Evolutionary conservation across 2,113 vertebrate genomes (phyloP).

Genomic region (Corythoichthys intestinalis): DNA sequence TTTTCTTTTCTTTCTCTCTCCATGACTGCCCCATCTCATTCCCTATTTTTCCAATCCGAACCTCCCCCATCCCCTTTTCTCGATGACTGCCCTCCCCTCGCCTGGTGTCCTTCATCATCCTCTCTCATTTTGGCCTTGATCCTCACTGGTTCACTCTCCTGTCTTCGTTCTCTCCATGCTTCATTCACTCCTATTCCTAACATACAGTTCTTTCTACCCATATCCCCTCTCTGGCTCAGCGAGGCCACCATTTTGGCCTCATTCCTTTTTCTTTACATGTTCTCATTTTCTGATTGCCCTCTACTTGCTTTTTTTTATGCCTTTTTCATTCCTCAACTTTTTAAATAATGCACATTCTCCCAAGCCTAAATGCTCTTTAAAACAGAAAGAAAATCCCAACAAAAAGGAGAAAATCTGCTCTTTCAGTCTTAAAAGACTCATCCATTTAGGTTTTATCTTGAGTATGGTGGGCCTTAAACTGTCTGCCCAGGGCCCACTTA

Average conservation of each 20-base stretch:
- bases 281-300: constrained; percentile 5
- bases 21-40: constrained; percentile 37
- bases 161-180: constrained; percentile 10
- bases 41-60: constrained; percentile 34
- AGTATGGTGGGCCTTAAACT: constrained; percentile 43
- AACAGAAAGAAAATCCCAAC: constrained; percentile 36
- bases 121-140: constrained; percentile 33
- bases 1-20: constrained; percentile 31
- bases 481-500: constrained; percentile 17
- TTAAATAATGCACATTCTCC: constrained; percentile 20
- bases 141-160: constrained; percentile 12
- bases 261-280: not conserved
- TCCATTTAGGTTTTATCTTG: constrained; percentile 44
- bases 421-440: constrained; percentile 24
- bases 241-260: constrained; percentile 3
- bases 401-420: constrained; percentile 32
- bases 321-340: constrained; percentile 24
- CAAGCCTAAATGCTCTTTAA: constrained; percentile 20
- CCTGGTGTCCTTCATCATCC: constrained; percentile 20
- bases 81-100: constrained; percentile 35
- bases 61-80: constrained; percentile 37
- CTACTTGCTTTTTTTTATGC: not conserved
- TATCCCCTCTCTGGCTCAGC: not conserved
- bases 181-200: constrained; percentile 9
- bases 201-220: constrained; percentile 5